phyloP scores from a whole-genome alignment of 2,888 invertebrate genomes.

The Sarcophaga carnaria region DNA sequence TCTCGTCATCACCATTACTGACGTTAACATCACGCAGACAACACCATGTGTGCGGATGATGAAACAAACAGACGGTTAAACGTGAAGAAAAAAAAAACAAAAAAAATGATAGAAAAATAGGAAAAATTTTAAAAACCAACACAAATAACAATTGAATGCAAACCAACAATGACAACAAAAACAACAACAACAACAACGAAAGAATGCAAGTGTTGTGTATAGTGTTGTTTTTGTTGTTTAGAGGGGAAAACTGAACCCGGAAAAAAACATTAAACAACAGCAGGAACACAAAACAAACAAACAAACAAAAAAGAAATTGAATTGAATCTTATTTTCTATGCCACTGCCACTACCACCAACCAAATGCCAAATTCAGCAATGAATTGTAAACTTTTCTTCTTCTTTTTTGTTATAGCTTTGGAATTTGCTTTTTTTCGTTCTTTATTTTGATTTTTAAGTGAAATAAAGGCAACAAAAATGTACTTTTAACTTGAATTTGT shows the following conservation, averaged over 20 bases:
- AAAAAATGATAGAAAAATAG: not conserved
- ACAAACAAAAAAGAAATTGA: constrained; percentile 25
- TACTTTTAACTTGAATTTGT: constrained; percentile 55
- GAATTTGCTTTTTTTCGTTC: not conserved
- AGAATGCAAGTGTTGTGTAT: not conserved
- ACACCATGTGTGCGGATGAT: constrained; percentile 39
- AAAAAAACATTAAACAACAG: constrained; percentile 5
- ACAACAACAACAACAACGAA: constrained; percentile 13
- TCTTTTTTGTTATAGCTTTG: not conserved
- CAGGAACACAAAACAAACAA: not conserved
- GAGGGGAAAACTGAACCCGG: too few species aligned
- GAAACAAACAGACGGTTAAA: constrained; percentile 42
- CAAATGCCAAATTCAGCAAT: constrained; percentile 72
- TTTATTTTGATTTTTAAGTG: constrained; percentile 64
- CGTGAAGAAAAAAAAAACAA: constrained; percentile 13
- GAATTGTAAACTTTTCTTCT: constrained; percentile 68
- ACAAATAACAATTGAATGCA: constrained; percentile 30
- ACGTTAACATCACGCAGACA: constrained; percentile 43
- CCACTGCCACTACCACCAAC: constrained; percentile 69
- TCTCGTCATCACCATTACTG: constrained; percentile 56
- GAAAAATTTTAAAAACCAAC: not conserved
- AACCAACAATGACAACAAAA: constrained; percentile 10
- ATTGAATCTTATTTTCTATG: constrained; percentile 70
- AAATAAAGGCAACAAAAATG: constrained; percentile 62
- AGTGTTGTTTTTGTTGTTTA: constrained; percentile 64